These are phyloP conservation scores for Venustoraphidia nigricollis DNA, from an alignment of 2,888 invertebrate species.

Conservation along the genomic window DNA sequence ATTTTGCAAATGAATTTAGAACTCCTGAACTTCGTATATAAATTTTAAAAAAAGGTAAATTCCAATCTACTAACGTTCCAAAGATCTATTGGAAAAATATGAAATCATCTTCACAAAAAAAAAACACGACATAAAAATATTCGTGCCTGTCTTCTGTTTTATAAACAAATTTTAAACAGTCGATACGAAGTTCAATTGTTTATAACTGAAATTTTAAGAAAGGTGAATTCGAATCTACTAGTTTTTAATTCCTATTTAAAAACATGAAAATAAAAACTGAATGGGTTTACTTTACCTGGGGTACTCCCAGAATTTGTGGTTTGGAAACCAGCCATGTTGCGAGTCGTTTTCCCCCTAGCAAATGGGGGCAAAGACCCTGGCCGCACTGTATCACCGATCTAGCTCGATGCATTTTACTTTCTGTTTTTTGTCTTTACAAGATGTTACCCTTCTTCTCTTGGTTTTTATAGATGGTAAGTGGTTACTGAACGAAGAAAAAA, in stretches of 20 bases:
- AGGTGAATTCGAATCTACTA: neutral
- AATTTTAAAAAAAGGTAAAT: no score
- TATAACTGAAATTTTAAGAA: neutral
- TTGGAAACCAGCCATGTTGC: constrained; percentile 61
- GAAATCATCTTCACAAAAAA: no score
- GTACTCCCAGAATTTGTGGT: constrained; percentile 22
- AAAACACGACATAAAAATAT: no score
- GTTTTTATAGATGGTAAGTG: neutral
- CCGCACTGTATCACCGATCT: constrained; percentile 52
- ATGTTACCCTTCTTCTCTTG: neutral
- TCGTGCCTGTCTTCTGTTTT: no score
- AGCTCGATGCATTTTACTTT: constrained; percentile 61
- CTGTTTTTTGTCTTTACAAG: no score
- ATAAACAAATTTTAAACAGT: neutral
- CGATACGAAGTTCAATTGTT: neutral
- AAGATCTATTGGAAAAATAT: no score
- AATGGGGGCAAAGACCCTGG: constrained; percentile 28
- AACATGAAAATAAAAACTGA: neutral
- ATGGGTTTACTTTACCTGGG: constrained; percentile 3
- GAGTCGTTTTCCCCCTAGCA: constrained; percentile 39
- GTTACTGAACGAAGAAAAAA: neutral
- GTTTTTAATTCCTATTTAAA: neutral
- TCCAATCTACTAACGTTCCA: no score
- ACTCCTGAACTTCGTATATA: no score
- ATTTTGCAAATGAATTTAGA: no score